Evolutionary conservation across 2,888 invertebrate genomes (phyloP), one percentile per base, ranked within the genome.

Genomic region (Eristalis arbustorum): DNA sequence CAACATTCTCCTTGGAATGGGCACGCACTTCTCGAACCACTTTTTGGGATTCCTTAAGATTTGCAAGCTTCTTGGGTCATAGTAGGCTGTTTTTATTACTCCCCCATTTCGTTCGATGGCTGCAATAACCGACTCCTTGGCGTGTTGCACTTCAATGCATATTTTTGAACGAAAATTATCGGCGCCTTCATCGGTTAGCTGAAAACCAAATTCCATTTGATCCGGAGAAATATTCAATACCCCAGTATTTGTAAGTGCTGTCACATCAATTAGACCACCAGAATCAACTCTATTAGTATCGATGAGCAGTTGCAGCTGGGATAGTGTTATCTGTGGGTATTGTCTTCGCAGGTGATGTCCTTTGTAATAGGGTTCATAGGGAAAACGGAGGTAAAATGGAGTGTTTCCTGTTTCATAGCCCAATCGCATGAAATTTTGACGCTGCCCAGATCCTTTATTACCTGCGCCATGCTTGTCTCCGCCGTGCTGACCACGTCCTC

Each of bases 81-180:
- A 99, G 93, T 96, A 99, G 13, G 98, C 96, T 18, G 98, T 98
- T 6, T 97, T 97, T 88, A 99, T 98, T 22, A 96, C 95, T 34
- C 99, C 99, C 37, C 99, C 99, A 92, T 96, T 96, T 89, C 94
- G 96, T 92, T 99, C 99, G 88, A 99, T 94, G 0, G 99, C 98
- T 31, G 99, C 98, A 90, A 99, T 98, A 0, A 98, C 97, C 72
- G 95, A 93, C 93, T 99, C 99, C 90, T 95, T 96, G 0, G 98
- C 97, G 96, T 98, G 98, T 91, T 99, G 99, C 0, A 99, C 98
- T 94, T 99, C 99, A 90, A 99, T 96, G 91, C 98, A 98, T 25
- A 99, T 93, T 94, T 98, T 97, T 2, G 98, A 95, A 89, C 95
- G 94, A 92, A 99, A 99, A 66, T 93, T 92, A 92, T 99, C 97